phyloP scores from a whole-genome alignment of 2,797 vertebrate genomes.

The Loriculus beryllinus region DNA sequence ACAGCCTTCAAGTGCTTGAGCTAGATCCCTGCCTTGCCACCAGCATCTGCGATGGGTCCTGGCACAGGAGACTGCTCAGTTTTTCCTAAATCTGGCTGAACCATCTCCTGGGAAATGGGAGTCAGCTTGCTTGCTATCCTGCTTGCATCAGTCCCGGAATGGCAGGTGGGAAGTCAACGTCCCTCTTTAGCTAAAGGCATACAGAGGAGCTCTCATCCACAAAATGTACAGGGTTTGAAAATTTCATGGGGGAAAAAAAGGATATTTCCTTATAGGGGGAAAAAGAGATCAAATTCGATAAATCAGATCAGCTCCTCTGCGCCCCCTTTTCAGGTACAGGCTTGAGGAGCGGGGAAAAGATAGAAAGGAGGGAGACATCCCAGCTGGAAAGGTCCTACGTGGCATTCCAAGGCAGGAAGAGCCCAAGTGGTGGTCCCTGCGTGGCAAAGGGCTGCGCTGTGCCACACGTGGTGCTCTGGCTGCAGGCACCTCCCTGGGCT shows the following conservation, averaged over 20 bases:
- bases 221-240: neutral
- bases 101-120: neutral
- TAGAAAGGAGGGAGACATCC: neutral
- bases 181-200: neutral
- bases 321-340: neutral
- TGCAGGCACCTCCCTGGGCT: neutral
- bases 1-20: neutral
- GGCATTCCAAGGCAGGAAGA: neutral
- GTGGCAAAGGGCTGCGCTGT: neutral
- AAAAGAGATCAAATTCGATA: neutral
- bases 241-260: neutral
- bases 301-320: neutral
- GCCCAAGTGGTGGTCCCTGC: neutral
- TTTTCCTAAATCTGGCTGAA: slow-evolving; percentile 43
- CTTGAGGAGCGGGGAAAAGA: neutral
- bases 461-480: neutral
- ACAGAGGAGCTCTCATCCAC: neutral
- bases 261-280: neutral
- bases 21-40: neutral
- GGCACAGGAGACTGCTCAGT: slow-evolving; percentile 54
- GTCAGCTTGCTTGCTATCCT: neutral
- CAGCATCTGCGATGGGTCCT: slow-evolving; percentile 51
- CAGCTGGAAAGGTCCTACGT: neutral
- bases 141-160: neutral
- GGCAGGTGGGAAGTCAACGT: slow-evolving; percentile 23